phyloP scores from a whole-genome alignment of 2,888 invertebrate genomes.

The Lochmaea capreae region DNA sequence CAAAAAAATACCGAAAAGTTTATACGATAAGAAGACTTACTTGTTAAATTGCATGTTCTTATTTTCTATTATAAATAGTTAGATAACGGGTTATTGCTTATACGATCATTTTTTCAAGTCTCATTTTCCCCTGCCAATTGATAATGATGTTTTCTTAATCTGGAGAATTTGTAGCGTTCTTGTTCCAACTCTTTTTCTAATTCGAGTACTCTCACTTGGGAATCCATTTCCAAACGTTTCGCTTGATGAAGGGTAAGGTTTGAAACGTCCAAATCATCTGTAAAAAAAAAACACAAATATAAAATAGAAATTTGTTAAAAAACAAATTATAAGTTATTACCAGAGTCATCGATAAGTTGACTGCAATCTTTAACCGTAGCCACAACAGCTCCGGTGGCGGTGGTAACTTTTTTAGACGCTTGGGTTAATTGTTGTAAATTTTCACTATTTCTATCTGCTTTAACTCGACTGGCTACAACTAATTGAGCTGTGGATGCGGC shows the following conservation, averaged over 20 bases:
- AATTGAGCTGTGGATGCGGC: slow-evolving; percentile 97
- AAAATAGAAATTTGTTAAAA: background rate
- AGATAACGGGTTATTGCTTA: slow-evolving; percentile 33
- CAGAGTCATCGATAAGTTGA: slow-evolving; percentile 85
- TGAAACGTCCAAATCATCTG: slow-evolving; percentile 91
- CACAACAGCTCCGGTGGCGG: slow-evolving; percentile 79
- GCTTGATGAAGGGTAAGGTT: slow-evolving; percentile 93
- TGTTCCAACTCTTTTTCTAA: slow-evolving; percentile 90
- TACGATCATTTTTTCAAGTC: slow-evolving; percentile 45
- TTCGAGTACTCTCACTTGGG: slow-evolving; percentile 93
- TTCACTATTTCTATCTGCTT: slow-evolving; percentile 86
- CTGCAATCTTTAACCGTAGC: slow-evolving; percentile 93
- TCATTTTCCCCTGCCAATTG: slow-evolving; percentile 78
- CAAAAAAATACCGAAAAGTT: background rate
- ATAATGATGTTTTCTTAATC: slow-evolving; percentile 93
- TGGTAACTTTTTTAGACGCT: slow-evolving; percentile 90
- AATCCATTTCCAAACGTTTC: slow-evolving; percentile 97
- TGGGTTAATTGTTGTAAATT: slow-evolving; percentile 84
- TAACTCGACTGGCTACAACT: slow-evolving; percentile 96
- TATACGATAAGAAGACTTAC: background rate
- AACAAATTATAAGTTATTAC: slow-evolving; percentile 61
- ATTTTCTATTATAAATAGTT: slow-evolving; percentile 47
- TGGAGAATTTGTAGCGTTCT: slow-evolving; percentile 86
- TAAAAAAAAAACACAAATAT: slow-evolving; percentile 44
- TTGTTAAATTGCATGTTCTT: slow-evolving; percentile 35